These are phyloP conservation scores for Iguana delicatissima DNA, from an alignment of 2,797 vertebrate species.

Conservation along the genomic window DNA sequence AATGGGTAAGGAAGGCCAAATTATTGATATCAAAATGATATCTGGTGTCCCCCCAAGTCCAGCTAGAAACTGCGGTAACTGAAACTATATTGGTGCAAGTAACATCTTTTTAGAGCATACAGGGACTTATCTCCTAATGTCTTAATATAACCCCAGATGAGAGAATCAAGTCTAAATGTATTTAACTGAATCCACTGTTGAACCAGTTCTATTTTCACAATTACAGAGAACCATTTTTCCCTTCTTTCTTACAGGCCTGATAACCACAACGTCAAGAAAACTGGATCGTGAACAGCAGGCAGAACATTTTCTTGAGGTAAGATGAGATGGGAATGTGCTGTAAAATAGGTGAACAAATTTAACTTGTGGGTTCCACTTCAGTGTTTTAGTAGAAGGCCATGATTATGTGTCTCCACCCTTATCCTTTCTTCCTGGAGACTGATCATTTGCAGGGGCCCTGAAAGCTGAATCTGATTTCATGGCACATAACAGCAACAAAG, in stretches of 20 bases:
- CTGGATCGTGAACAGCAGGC: slow-evolving; percentile 94
- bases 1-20: no score
- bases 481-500: no score
- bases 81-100: background rate
- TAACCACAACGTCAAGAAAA: slow-evolving; percentile 93
- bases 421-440: background rate
- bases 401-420: background rate
- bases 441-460: no score
- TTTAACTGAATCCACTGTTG: slow-evolving; percentile 20
- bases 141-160: slow-evolving; percentile 59
- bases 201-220: slow-evolving; percentile 34
- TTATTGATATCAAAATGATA: no score
- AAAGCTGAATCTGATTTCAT: no score
- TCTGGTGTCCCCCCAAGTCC: no score
- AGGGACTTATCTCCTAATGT: background rate
- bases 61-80: no score
- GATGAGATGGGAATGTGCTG: slow-evolving; percentile 38
- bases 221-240: slow-evolving; percentile 71
- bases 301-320: slow-evolving; percentile 95
- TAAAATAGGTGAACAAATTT: background rate
- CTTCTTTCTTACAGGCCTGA: slow-evolving; percentile 85
- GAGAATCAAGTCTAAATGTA: background rate
- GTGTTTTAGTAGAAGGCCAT: background rate
- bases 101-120: background rate
- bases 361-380: background rate